Conservation (phyloP, 2,113 vertebrate species). For the Larimichthys polyactis region DNA sequence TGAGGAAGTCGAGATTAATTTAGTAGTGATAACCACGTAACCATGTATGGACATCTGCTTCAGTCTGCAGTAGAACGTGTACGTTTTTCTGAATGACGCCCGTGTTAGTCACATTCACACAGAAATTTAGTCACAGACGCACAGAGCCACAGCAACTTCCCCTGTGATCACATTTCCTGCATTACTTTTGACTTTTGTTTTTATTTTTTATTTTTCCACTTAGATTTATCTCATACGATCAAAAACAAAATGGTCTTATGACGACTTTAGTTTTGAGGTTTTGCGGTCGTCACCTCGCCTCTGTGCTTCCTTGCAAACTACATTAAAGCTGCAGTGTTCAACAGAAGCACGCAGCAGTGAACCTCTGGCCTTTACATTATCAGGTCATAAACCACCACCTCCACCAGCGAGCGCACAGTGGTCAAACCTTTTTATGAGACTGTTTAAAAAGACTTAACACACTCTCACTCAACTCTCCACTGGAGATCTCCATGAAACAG, state of each 20-base stretch:
- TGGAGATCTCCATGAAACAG: slow-evolving; percentile 31
- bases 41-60: background rate
- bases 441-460: slow-evolving; percentile 41
- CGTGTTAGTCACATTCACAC: background rate
- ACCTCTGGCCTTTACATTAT: slow-evolving; percentile 14
- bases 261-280: background rate
- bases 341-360: background rate
- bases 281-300: background rate
- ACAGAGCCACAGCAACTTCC: slow-evolving; percentile 12
- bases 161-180: slow-evolving; percentile 34
- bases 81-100: background rate
- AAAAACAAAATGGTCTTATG: background rate
- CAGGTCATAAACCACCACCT: slow-evolving; percentile 30
- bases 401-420: background rate
- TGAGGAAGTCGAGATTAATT: background rate
- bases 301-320: background rate
- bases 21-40: background rate
- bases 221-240: background rate
- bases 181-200: background rate
- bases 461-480: background rate
- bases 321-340: background rate
- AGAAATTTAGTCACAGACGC: background rate
- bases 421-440: slow-evolving; percentile 36
- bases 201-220: slow-evolving; percentile 21
- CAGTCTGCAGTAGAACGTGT: background rate